Base-by-base conservation (phyloP, 2,888 invertebrate genomes). In the Poecilobothrus nobilitatus region DNA sequence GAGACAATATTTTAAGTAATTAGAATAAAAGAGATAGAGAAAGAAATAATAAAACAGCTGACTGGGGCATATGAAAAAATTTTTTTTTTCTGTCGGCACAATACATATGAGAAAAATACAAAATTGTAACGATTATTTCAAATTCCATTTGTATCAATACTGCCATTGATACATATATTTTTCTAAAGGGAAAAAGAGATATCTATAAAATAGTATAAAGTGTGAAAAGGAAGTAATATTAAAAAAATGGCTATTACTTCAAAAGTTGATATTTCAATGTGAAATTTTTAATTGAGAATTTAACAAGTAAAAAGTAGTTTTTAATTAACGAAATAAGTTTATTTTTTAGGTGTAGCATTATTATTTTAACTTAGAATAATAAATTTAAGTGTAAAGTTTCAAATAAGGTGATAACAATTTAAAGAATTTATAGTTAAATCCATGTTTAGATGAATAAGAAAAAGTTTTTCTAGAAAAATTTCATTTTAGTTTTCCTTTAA, bases 131-230 rank as follows among this genome's bases (percentile, higher is more conserved):
- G 53, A 53, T 53, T 53, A 53, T 53, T 53, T 53, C 53, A 53
- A 53, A 53, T 53, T 53, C 53, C 53, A 53, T 53, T 53, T n/a
- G n/a, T 53, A 53, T 53, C 53, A 53, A 15, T 53, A n/a, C 53
- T 53, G n/a, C 53, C 53, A 53, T 53, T 53, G 15, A 12, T 1
- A n/a, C n/a, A 1, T 53, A 53, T 18, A 53, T 2, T 53, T 53
- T 53, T 6, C 18, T 15, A 1, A 53, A 53, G 18, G 1, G 18
- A 18, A 53, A 53, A 53, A 18, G 53, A 53, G 53, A 53, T 53
- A 53, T 15, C 9, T 15, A 18, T 53, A 1, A 41, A 12, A 53
- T 53, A 18, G 18, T 12, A 18, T 6, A 18, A 53, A 53, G 53
- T 12, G n/a, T 53, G n/a, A 53, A 53, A 53, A 15, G n/a, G 53